Conservation (phyloP, 1,140 invertebrate genomes). For the Aporrectodea caliginosa region DNA sequence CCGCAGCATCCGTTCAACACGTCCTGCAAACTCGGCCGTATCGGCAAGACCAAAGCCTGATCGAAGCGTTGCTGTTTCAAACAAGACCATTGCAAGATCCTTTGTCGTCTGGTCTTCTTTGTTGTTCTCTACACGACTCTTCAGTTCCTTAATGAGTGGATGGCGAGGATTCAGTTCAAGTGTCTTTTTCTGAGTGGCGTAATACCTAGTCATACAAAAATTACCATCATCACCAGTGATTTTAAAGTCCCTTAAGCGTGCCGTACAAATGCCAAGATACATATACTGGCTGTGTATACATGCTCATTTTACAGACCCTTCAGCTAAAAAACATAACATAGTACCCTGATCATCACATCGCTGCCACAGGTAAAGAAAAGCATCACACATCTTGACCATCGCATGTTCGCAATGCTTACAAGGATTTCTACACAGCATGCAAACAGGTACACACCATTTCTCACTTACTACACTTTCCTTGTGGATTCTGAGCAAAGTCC, state of each 20-base stretch:
- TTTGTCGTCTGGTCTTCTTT: conserved; percentile 72
- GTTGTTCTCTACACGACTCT: conserved; percentile 68
- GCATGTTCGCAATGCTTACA: no score
- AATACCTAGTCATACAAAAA: conserved; percentile 66
- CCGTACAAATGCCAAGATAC: conserved; percentile 27
- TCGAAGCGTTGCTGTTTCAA: conserved; percentile 81
- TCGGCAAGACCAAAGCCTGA: conserved; percentile 86
- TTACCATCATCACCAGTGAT: conserved; percentile 22
- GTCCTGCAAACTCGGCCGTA: conserved; percentile 77
- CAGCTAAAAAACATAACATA: no score
- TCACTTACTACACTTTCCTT: no score
- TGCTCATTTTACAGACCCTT: no score
- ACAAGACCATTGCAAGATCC: conserved; percentile 86
- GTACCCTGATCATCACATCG: no score
- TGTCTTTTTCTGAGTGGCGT: conserved; percentile 93
- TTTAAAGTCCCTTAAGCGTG: no score
- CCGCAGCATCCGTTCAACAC: conserved; percentile 78
- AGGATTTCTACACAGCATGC: no score
- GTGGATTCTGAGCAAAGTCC: no score
- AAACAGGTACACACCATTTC: no score
- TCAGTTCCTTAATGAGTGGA: conserved; percentile 87
- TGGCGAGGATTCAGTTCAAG: conserved; percentile 96
- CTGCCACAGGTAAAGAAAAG: no score
- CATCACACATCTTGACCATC: no score
- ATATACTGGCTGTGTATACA: no score